Evolutionary conservation across 2,797 vertebrate genomes (phyloP).

Genomic region (Enteromius radiatus): DNA sequence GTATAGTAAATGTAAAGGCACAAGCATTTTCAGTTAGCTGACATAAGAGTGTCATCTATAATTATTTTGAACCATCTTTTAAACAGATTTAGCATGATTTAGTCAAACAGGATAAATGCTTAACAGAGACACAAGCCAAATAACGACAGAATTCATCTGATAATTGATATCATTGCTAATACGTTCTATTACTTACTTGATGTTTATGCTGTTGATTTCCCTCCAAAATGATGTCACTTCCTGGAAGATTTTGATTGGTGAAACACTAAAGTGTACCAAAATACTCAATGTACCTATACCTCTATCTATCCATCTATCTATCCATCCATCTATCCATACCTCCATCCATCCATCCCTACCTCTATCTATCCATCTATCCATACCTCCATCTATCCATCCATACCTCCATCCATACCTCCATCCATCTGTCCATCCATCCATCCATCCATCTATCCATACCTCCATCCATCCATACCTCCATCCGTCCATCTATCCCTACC

Average conservation of each 20-base stretch:
- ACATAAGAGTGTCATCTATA: not conserved
- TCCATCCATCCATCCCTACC: too few species aligned
- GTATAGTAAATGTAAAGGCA: not conserved
- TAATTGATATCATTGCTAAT: not conserved
- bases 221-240: not conserved
- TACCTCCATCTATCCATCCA: too few species aligned
- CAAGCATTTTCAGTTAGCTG: not conserved
- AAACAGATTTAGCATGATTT: not conserved
- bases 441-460: too few species aligned
- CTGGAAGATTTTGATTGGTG: not conserved
- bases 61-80: not conserved
- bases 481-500: too few species aligned
- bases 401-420: too few species aligned
- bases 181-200: not conserved
- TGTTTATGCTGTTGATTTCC: not conserved
- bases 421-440: too few species aligned
- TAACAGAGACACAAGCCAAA: not conserved
- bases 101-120: not conserved
- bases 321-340: too few species aligned
- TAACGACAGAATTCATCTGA: not conserved
- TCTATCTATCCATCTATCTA: too few species aligned
- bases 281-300: too few species aligned
- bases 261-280: too few species aligned
- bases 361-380: too few species aligned
- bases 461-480: too few species aligned